Conservation (phyloP, 2,888 invertebrate species). For the Dasysyrphus albostriatus region DNA sequence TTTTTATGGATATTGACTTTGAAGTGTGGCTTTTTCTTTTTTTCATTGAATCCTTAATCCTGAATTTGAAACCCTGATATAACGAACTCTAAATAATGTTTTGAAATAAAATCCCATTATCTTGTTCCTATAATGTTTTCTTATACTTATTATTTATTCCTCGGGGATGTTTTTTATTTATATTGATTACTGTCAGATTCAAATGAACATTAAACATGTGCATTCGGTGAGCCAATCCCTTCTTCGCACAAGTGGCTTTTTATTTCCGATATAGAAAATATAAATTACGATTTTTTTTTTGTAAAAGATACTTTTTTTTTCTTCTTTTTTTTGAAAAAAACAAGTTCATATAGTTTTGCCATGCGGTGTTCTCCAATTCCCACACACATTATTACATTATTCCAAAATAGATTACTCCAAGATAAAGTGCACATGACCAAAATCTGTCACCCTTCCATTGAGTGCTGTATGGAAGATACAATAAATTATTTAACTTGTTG, state of each 20-base stretch:
- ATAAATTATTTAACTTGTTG: constrained; percentile 62
- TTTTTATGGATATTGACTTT: neutral
- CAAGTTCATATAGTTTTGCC: constrained; percentile 13
- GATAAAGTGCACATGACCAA: constrained; percentile 53
- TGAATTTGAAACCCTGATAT: neutral
- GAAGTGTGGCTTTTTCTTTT: neutral
- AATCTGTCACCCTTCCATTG: constrained; percentile 34
- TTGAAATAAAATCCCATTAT: neutral
- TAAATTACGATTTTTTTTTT: constrained; percentile 15
- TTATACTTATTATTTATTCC: neutral
- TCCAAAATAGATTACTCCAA: constrained; percentile 64
- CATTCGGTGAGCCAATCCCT: constrained; percentile 34
- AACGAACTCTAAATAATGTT: neutral
- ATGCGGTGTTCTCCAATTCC: constrained; percentile 58
- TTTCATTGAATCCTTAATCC: neutral
- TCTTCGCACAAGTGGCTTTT: constrained; percentile 49
- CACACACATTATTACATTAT: constrained; percentile 41
- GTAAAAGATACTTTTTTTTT: constrained; percentile 14
- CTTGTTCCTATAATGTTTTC: neutral
- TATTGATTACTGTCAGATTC: constrained; percentile 8
- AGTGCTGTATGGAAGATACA: constrained; percentile 36
- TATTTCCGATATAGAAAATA: constrained; percentile 50
- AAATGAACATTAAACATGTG: constrained; percentile 47
- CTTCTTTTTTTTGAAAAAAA: neutral
- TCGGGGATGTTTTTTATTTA: neutral